Evolutionary conservation across 2,113 vertebrate species (phyloP).

Genomic region (Chlorocebus sabaeus): DNA sequence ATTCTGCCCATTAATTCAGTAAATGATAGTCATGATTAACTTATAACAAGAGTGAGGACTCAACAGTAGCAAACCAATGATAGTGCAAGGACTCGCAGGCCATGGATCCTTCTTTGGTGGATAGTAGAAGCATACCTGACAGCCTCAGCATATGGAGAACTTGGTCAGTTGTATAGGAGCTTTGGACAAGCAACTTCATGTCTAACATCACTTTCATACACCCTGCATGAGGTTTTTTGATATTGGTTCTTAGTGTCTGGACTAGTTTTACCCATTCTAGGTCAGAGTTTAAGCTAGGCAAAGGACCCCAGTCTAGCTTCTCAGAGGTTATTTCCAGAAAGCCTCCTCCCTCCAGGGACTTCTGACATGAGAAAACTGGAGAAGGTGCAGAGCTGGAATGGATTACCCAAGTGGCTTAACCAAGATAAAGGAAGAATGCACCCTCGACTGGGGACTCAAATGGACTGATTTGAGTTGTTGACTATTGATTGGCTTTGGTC

Average conservation of each 20-base stretch:
- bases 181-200: conserved; percentile 47
- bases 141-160: neutral
- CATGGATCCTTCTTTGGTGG: neutral
- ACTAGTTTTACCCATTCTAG: conserved; percentile 27
- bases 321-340: conserved; percentile 72
- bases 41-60: neutral
- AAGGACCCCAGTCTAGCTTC: conserved; percentile 37
- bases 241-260: conserved; percentile 7
- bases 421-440: conserved; percentile 75
- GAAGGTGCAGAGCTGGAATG: conserved; percentile 73
- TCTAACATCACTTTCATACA: conserved; percentile 11
- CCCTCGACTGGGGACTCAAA: conserved; percentile 60
- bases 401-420: conserved; percentile 66
- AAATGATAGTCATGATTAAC: conserved; percentile 2
- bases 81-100: neutral
- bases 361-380: conserved; percentile 69
- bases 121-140: neutral
- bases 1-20: conserved; percentile 32
- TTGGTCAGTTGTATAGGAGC: conserved; percentile 8
- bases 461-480: conserved; percentile 69
- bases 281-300: conserved; percentile 26
- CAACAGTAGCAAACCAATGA: neutral
- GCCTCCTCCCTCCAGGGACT: conserved; percentile 74
- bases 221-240: conserved; percentile 34
- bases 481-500: conserved; percentile 57